Evolutionary conservation across 2,113 vertebrate genomes (phyloP), one percentile per base, ranked within the genome.

Genomic region (Rhinoptilus africanus): DNA sequence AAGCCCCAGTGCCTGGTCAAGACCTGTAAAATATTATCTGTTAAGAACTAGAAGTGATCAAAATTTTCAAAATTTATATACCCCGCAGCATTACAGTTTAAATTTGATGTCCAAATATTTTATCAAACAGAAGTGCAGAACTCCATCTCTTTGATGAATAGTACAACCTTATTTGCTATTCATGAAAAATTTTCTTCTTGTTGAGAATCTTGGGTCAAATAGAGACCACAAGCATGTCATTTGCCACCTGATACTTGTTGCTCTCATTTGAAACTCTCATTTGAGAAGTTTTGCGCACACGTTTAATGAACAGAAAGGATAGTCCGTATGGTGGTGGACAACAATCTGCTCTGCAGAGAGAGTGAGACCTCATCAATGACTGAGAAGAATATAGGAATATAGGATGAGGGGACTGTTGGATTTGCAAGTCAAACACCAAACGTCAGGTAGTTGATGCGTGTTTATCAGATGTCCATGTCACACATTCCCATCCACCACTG

Each of bases 301-400:
- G 8, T 26, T 69, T 37, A 45, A 54, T 10, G 28, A 60, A 32
- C 24, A 43, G 26, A 32, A 53, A 35, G 15, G 32, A 22, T 43
- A 4, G 4, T 27, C 30, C 3, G 2, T 28, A 7, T 3, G 41
- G 35, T 27, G 35, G 26, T 22, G 28, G 28, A 18, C 37, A 5
- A 9, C 26, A 37, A 43, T 39, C 16, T 53, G 5, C 37, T 62
- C 48, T 34, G 62, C 41, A 20, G 62, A 41, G 19, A 11, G 68
- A 41, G 39, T 6, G 50, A 45, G 71, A 30, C 21, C 18, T 76
- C 63, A 14, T 12, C 41, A 3, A 8, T 1, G 11, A 21, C 24
- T 12, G 16, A 35, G n/a, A 47, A 8, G 24, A 1, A 3, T 12
- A 13, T 0, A 8, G 5, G 69, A 75, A 45, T 28, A 13, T 1